phyloP scores from a whole-genome alignment of 2,113 vertebrate species.

The Carassius carassius region DNA sequence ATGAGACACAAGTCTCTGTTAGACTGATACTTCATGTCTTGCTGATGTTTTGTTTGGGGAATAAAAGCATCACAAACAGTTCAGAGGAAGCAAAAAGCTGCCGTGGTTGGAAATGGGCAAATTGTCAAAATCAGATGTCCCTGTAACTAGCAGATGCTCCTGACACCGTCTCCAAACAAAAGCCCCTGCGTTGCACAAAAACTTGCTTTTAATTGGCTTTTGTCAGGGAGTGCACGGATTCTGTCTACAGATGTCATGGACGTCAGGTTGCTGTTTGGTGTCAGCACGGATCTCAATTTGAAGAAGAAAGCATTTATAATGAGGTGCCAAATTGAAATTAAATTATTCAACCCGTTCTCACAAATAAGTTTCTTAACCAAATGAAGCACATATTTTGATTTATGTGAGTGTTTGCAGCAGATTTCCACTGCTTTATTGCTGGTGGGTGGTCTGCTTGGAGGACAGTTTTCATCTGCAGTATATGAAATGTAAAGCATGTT shows the following conservation, averaged over 20 bases:
- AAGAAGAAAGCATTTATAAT: constrained; percentile 68
- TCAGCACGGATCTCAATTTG: constrained; percentile 66
- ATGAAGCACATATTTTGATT: constrained; percentile 31
- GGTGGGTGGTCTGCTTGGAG: neutral
- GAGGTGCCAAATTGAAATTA: constrained; percentile 65
- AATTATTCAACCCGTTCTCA: constrained; percentile 48
- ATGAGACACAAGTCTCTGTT: constrained; percentile 22
- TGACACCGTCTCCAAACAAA: constrained; percentile 65
- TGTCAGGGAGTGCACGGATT: constrained; percentile 58
- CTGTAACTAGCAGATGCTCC: constrained; percentile 59
- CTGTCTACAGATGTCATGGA: constrained; percentile 72
- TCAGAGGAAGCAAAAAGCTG: neutral
- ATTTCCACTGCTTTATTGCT: neutral
- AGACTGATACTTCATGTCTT: constrained; percentile 24
- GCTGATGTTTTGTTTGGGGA: constrained; percentile 28
- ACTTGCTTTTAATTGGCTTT: constrained; percentile 62
- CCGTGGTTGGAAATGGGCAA: constrained; percentile 50
- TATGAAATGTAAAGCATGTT: neutral
- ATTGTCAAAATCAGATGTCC: constrained; percentile 56
- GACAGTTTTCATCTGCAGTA: neutral
- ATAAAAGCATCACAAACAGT: constrained; percentile 39
- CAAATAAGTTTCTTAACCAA: constrained; percentile 48
- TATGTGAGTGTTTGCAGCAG: constrained; percentile 38
- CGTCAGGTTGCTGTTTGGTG: constrained; percentile 69
- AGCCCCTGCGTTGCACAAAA: constrained; percentile 55